Conservation (phyloP, 35 echinoderm and acorn worm genomes). For the Acanthaster planci region DNA sequence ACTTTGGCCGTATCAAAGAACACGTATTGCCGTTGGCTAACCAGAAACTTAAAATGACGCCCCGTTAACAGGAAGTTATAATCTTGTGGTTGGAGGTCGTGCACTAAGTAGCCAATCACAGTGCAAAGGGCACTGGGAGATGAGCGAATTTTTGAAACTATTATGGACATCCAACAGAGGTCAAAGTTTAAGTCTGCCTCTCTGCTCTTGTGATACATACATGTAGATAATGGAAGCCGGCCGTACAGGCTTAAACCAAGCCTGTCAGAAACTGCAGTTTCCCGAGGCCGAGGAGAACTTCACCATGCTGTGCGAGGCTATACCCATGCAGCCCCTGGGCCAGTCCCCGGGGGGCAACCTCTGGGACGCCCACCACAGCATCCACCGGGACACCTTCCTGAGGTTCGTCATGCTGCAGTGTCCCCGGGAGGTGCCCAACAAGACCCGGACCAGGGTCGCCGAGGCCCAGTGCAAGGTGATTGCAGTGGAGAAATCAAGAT, state of each 20-base stretch:
- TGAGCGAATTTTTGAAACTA: too few species aligned
- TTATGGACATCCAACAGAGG: too few species aligned
- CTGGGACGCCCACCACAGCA: constrained; percentile 2
- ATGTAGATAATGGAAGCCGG: not conserved
- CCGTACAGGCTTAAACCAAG: not conserved
- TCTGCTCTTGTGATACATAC: too few species aligned
- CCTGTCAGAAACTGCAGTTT: constrained; percentile 13
- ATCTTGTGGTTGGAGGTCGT: too few species aligned
- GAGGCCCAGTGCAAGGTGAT: not conserved
- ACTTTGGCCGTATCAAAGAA: too few species aligned
- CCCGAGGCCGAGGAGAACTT: not conserved
- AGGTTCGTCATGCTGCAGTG: constrained; percentile 7
- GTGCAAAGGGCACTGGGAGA: too few species aligned
- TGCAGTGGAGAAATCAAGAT: too few species aligned
- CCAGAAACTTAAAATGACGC: too few species aligned
- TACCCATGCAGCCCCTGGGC: not conserved
- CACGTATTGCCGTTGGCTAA: too few species aligned
- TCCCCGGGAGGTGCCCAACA: constrained; percentile 10
- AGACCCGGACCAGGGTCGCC: not conserved
- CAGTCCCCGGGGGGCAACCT: not conserved
- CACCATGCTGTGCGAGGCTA: constrained; percentile 4
- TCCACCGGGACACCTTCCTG: not conserved
- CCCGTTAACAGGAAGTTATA: too few species aligned
- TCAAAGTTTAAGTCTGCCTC: too few species aligned
- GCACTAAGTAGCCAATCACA: too few species aligned